These are phyloP conservation scores for Melanotaenia trifasciata DNA, from an alignment of 2,797 vertebrate species.

Conservation along the genomic window DNA sequence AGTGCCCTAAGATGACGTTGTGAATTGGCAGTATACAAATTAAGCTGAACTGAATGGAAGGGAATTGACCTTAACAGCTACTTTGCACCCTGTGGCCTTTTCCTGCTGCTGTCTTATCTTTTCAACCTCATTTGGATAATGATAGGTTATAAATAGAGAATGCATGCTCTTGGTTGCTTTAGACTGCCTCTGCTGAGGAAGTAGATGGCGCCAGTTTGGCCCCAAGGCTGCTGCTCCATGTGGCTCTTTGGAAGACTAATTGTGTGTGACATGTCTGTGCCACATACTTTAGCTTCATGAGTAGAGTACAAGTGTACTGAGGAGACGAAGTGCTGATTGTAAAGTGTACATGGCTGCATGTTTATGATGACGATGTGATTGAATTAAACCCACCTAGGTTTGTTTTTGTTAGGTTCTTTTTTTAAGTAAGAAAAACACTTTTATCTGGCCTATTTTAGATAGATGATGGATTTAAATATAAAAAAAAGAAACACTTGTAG, in stretches of 20 bases:
- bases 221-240: slow-evolving; percentile 54
- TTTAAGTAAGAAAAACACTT: background rate
- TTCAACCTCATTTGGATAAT: slow-evolving; percentile 63
- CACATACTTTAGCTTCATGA: slow-evolving; percentile 34
- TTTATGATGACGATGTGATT: background rate
- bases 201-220: slow-evolving; percentile 68
- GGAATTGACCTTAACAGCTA: background rate
- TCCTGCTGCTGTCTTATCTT: slow-evolving; percentile 63
- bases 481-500: background rate
- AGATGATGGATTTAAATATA: background rate
- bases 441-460: background rate
- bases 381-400: background rate
- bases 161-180: slow-evolving; percentile 37
- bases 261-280: slow-evolving; percentile 53
- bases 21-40: too few species aligned
- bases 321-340: background rate
- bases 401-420: too few species aligned
- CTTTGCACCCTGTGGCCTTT: slow-evolving; percentile 30
- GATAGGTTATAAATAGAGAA: slow-evolving; percentile 73
- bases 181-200: slow-evolving; percentile 64
- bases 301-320: slow-evolving; percentile 21
- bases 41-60: too few species aligned
- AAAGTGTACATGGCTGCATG: background rate
- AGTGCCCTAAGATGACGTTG: too few species aligned
- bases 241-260: slow-evolving; percentile 61